These are phyloP conservation scores for Pavo muticus DNA, from an alignment of 2,113 vertebrate species.

Conservation along the genomic window DNA sequence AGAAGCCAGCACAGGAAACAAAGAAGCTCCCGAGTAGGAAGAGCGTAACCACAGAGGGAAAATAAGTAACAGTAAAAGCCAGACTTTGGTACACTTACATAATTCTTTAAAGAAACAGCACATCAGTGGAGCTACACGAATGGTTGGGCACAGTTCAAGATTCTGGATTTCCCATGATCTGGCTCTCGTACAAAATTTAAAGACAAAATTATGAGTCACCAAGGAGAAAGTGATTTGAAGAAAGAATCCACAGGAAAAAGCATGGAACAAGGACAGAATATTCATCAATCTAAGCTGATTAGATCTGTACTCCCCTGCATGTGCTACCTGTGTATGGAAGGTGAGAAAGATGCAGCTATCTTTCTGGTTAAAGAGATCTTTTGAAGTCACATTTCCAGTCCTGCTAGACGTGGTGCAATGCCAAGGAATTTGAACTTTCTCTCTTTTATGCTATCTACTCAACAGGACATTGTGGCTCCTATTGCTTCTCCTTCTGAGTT, in stretches of 20 bases:
- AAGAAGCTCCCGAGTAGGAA: background rate
- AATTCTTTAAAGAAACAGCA: slow-evolving; percentile 10
- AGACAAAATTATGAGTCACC: slow-evolving; percentile 55
- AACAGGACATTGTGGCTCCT: background rate
- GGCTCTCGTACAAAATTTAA: slow-evolving; percentile 29
- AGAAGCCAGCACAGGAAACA: background rate
- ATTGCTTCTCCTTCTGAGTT: background rate
- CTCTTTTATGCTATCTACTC: background rate
- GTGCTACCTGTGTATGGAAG: background rate
- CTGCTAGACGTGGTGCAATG: background rate
- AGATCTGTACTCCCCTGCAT: background rate
- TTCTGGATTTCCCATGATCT: slow-evolving; percentile 26
- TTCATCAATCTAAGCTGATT: background rate
- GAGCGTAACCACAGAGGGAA: background rate
- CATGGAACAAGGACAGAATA: accelerated
- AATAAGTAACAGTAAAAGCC: background rate
- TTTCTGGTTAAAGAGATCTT: background rate
- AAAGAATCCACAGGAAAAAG: background rate
- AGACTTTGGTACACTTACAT: background rate
- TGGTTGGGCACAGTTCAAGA: background rate
- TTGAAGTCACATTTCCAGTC: background rate
- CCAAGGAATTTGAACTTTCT: slow-evolving; percentile 30
- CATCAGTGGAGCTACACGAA: background rate
- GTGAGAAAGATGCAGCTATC: background rate
- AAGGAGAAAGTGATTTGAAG: background rate